Evolutionary conservation across 2,113 vertebrate species (phyloP).

Genomic region (Bos indicus): DNA sequence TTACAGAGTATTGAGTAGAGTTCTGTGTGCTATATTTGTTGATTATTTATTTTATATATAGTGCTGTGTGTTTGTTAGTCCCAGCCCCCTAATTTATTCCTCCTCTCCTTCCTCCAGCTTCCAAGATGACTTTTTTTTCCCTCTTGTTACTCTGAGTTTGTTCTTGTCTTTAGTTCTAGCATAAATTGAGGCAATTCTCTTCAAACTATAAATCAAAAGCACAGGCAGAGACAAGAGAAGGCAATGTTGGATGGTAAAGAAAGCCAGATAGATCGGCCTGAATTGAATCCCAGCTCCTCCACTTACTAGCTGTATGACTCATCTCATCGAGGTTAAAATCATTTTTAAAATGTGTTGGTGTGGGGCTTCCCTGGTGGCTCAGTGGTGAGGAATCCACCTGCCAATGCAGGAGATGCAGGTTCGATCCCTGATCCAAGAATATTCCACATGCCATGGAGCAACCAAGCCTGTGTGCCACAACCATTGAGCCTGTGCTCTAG

Average conservation of each 20-base stretch:
- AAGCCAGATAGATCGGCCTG: neutral
- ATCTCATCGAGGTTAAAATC: neutral
- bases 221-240: neutral
- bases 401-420: neutral
- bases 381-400: neutral
- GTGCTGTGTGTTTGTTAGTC: neutral
- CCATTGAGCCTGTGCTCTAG: neutral
- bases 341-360: neutral
- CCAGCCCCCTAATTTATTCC: neutral
- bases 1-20: neutral
- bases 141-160: neutral
- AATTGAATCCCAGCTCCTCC: neutral
- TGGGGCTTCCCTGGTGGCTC: neutral
- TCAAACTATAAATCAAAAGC: neutral
- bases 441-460: neutral
- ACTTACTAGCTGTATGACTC: neutral
- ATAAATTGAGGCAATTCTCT: neutral
- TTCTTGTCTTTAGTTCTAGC: neutral
- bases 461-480: neutral
- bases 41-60: neutral
- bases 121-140: neutral
- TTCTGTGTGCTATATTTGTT: neutral
- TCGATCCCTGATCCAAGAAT: neutral
- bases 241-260: neutral
- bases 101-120: neutral